Evolutionary conservation across 2,888 invertebrate species (phyloP), one percentile per base, ranked within the genome.

Genomic region (Neoitamus cyanurus): DNA sequence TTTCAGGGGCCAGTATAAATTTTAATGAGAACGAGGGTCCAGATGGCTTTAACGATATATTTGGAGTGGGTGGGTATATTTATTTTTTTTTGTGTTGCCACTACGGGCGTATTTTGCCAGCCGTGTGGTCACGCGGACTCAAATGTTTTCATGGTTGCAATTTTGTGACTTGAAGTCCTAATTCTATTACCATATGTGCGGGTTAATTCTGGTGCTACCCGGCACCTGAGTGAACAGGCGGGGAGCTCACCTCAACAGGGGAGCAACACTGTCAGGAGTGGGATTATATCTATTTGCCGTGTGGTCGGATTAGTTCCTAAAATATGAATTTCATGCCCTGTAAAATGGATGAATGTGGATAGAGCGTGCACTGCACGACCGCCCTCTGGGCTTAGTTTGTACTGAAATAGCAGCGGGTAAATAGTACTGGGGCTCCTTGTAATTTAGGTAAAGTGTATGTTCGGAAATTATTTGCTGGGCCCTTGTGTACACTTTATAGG

Each of bases 301-400:
- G 58, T 58, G 78, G 58, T 78, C 20, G 78, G 78, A 78, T 78
- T 78, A 78, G 78, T 78, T 58, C 48, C 46, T 78, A 78, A 78
- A 78, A 78, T 78, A 78, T 78, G 78, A 78, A 78, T 78, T 78
- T 78, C 78, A 78, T 78, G 78, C 58, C 78, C 30, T 78, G 78
- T 31, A 78, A 78, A 78, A 78, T 58, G 78, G 46, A 78, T 78
- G 78, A 78, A 78, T 78, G 78, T 48, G 78, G 78, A 78, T 78
- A 78, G 31, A 48, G 58, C 46, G 78, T 78, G 46, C 78, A 78
- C 15, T 78, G 30, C 58, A 48, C 28, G 58, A 46, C 58, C 48
- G 31, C 30, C 58, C 31, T 48, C 46, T 78, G 78, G 30, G 48
- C 78, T 48, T 78, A 78, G 78, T 78, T 15, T 58, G 42, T 58